Percentiles rank a stretch among this genome's conserved stretches.
phyloP scores from a whole-genome alignment of 1,140 invertebrate genomes.

The Drosophila ambigua region DNA sequence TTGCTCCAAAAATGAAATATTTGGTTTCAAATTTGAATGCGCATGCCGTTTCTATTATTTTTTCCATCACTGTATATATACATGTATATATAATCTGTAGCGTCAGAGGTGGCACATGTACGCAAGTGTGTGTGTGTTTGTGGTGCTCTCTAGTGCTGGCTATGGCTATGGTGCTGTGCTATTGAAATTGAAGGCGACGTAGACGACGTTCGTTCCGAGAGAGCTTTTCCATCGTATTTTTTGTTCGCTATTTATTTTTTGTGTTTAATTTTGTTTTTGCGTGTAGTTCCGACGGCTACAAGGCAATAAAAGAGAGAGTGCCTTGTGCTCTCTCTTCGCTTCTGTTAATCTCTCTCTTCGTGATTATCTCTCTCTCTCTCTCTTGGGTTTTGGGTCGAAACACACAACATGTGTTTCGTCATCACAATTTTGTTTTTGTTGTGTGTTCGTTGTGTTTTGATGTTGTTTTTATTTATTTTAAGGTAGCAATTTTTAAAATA shows the following conservation, averaged over 20 bases:
- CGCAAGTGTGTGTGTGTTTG: conserved; percentile 30
- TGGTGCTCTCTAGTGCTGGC: conserved; percentile 56
- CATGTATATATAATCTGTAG: conserved; percentile 3
- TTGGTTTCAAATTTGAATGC: too few relatives aligned
- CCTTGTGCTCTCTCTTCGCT: conserved; percentile 11
- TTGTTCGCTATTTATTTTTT: conserved; percentile 62
- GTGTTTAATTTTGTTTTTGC: conserved; percentile 68
- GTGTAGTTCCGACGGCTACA: conserved; percentile 50
- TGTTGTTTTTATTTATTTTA: conserved; percentile 16
- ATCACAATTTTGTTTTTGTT: conserved; percentile 70
- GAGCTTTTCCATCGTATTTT: conserved; percentile 60
- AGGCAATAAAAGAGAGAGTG: conserved; percentile 63
- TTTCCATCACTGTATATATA: too few relatives aligned
- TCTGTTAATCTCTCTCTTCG: conserved; percentile 11
- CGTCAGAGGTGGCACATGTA: conserved; percentile 20
- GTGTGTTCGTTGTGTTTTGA: conserved; percentile 54
- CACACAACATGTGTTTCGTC: conserved; percentile 81
- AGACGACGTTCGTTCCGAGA: conserved; percentile 26
- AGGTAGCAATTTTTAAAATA: not conserved
- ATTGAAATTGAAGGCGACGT: conserved; percentile 78
- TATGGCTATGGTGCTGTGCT: conserved; percentile 27
- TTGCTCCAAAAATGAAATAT: too few relatives aligned
- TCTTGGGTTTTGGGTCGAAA: conserved; percentile 24
- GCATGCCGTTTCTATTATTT: too few relatives aligned
- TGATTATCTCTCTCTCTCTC: conserved; percentile 12